phyloP scores from a whole-genome alignment of 1,140 invertebrate species.

The Drosophila navojoa region DNA sequence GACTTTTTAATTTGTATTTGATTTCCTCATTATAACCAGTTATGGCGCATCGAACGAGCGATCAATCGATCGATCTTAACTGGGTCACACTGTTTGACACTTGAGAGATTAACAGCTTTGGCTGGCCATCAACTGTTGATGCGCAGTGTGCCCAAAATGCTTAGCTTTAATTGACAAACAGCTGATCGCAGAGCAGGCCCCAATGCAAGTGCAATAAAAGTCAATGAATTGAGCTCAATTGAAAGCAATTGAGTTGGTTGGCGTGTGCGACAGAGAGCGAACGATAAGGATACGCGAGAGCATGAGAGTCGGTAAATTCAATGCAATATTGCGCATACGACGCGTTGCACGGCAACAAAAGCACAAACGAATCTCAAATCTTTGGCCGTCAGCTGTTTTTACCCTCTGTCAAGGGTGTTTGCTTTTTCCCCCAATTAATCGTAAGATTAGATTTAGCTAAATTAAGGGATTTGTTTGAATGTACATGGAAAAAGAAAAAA shows the following conservation, averaged over 20 bases:
- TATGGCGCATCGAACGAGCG: constrained; percentile 45
- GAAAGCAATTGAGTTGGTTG: constrained; percentile 60
- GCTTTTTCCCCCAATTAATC: not conserved
- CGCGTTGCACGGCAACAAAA: constrained; percentile 1
- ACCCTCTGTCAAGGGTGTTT: constrained; percentile 15
- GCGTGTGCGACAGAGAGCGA: constrained; percentile 8
- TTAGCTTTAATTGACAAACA: constrained; percentile 28
- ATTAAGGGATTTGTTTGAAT: too few relatives aligned
- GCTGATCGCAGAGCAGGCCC: constrained; percentile 53
- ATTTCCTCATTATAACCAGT: constrained; percentile 76
- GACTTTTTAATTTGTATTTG: constrained; percentile 48
- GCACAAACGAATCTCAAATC: not conserved
- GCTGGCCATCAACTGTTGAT: constrained; percentile 22
- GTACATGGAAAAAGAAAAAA: not conserved
- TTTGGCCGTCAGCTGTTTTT: not conserved
- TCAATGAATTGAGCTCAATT: constrained; percentile 76
- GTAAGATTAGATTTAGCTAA: too few relatives aligned
- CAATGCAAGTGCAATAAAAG: constrained; percentile 71
- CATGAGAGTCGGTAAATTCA: not conserved
- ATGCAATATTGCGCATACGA: constrained; percentile 14
- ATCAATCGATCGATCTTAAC: constrained; percentile 42
- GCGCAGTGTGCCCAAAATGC: constrained; percentile 21
- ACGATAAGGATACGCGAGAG: not conserved
- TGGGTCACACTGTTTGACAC: constrained; percentile 59
- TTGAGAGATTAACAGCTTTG: constrained; percentile 11